Base-by-base conservation (phyloP, 2,888 invertebrate species). In the Netelia inedita region DNA sequence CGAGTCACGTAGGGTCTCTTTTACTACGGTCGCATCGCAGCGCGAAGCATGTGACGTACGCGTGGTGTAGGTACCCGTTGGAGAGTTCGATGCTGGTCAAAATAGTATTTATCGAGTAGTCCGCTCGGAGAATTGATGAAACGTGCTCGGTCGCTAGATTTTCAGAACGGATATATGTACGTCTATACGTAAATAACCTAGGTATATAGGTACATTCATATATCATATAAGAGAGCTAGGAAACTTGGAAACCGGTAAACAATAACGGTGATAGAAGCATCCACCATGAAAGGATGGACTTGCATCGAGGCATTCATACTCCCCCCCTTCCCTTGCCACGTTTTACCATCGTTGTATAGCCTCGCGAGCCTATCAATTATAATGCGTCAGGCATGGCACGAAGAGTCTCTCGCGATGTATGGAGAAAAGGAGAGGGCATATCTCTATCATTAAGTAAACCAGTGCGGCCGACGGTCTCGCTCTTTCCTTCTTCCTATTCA, bases 191-290 rank as follows among this genome's bases (percentile, higher is more conserved):
- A 46, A 6, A 41, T n/a, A n/a, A n/a, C n/a, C n/a, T 41, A 41
- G 3, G 9, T 41, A 41, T 41, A 41, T 41, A 41, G 0, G 14
- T 46, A 46, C 11, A 46, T 46, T 46, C 11, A 69, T 57, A 71
- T 73, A 73, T 55, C 16, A 80, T 80, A 72, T 73, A 68, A 76
- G 65, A 82, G 84, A 86, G 73, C 69, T 66, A 83, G 55, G 59
- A 57, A 87, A 83, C 84, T 79, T 69, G 50, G 78, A 79, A 86
- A 88, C 82, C 87, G 87, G 85, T 87, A 86, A 84, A 85, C 88
- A 88, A 88, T 89, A 87, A 89, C 89, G 86, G 89, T 88, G 88
- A 89, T 89, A 87, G 90, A 88, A 87, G 82, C 89, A 90, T 87
- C 83, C 86, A 89, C 88, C 90, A 88, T 90, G 90, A 89, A 89